Evolutionary conservation across 2,888 invertebrate species (phyloP).

Genomic region (Hemaris fuciformis): DNA sequence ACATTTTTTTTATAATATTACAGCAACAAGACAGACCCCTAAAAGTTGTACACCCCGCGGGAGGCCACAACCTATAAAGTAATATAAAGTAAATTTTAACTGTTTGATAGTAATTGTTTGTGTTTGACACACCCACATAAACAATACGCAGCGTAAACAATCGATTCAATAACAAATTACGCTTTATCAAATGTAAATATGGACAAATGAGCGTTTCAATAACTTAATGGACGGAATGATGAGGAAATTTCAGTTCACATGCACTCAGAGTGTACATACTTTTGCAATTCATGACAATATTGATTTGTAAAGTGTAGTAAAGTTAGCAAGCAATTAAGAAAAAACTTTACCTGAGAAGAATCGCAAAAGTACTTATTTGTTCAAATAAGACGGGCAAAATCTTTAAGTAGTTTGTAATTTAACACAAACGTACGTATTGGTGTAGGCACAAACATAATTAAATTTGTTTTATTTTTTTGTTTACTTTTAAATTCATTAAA

Average conservation of each 20-base stretch:
- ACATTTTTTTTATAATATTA: too few species aligned
- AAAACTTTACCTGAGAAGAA: too few species aligned
- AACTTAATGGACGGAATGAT: not conserved
- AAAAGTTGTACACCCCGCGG: not conserved
- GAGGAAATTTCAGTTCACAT: not conserved
- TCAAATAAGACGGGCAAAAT: too few species aligned
- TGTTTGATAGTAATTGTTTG: not conserved
- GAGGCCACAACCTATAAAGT: not conserved
- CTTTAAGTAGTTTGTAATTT: too few species aligned
- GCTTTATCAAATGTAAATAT: slow-evolving; percentile 12
- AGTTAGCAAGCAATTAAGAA: too few species aligned
- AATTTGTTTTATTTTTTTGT: too few species aligned
- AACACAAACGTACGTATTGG: too few species aligned
- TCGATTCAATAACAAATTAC: slow-evolving; percentile 8
- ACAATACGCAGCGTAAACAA: not conserved
- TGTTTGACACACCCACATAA: slow-evolving; percentile 2
- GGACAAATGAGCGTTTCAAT: not conserved
- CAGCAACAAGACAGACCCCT: too few species aligned
- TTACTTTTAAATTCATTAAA: too few species aligned
- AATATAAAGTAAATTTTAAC: not conserved
- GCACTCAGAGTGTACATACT: not conserved
- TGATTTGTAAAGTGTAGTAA: not conserved
- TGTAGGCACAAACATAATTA: too few species aligned
- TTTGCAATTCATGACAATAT: not conserved
- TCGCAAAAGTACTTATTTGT: too few species aligned